These are phyloP conservation scores for Styela clava DNA, from an alignment of 23 tunicate genomes.

Conservation along the genomic window DNA sequence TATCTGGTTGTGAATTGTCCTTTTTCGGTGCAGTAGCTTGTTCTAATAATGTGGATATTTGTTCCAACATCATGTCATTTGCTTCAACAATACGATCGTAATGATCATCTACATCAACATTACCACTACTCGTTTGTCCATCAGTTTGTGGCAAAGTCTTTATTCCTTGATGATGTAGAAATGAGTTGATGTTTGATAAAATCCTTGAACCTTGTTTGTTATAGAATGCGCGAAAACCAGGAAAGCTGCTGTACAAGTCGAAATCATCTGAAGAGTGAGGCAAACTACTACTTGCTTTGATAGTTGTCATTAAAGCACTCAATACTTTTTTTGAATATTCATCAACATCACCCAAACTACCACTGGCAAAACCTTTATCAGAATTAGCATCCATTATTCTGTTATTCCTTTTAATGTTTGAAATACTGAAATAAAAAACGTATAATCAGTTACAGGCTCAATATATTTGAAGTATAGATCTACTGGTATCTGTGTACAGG, in stretches of 20 bases:
- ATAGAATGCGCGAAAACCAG: constrained; percentile 72
- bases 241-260: constrained; percentile 73
- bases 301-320: constrained; percentile 44
- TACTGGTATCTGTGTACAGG: too few species aligned
- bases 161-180: constrained; percentile 67
- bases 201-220: constrained; percentile 42
- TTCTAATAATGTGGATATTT: constrained; percentile 61
- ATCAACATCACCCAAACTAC: constrained; percentile 29
- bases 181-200: constrained; percentile 20
- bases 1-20: neutral
- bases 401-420: too few species aligned
- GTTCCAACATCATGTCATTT: constrained; percentile 82
- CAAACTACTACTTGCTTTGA: constrained; percentile 47
- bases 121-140: neutral
- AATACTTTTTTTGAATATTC: constrained; percentile 44
- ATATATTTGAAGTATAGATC: too few species aligned
- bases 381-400: neutral
- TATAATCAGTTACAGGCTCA: too few species aligned
- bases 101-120: constrained; percentile 63
- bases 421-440: too few species aligned
- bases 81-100: constrained; percentile 75
- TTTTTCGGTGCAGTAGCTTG: constrained; percentile 19
- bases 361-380: neutral
- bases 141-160: constrained; percentile 17
- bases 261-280: constrained; percentile 84